These are phyloP conservation scores for Acleris literana DNA, from an alignment of 2,888 invertebrate genomes.

Conservation along the genomic window DNA sequence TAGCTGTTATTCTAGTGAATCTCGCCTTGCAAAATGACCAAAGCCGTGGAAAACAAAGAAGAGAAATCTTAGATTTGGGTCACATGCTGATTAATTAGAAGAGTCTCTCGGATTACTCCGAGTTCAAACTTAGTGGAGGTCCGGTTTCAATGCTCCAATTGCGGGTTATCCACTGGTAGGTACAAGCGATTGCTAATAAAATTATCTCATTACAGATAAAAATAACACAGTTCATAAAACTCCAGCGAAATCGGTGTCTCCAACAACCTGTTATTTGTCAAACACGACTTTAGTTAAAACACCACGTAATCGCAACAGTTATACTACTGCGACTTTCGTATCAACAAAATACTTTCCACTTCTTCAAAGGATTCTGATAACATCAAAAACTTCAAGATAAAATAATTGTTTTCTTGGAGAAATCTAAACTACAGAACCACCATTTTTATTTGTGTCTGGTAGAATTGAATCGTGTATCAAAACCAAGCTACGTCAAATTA, in stretches of 20 bases:
- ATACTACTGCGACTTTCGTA: slow-evolving; percentile 50
- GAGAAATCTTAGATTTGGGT: slow-evolving; percentile 82
- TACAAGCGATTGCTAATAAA: slow-evolving; percentile 41
- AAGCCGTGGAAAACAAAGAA: slow-evolving; percentile 67
- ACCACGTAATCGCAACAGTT: slow-evolving; percentile 67
- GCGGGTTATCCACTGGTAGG: slow-evolving; percentile 16
- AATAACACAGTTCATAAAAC: slow-evolving; percentile 70
- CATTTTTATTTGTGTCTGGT: slow-evolving; percentile 80
- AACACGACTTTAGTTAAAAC: slow-evolving; percentile 69
- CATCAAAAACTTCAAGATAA: slow-evolving; percentile 57
- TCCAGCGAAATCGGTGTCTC: slow-evolving; percentile 77
- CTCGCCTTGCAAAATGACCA: slow-evolving; percentile 47
- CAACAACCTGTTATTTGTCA: slow-evolving; percentile 83
- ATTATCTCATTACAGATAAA: slow-evolving; percentile 51
- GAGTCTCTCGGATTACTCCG: slow-evolving; percentile 33
- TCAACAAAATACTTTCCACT: slow-evolving; percentile 53
- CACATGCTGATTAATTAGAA: slow-evolving; percentile 79
- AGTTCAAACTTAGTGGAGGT: slow-evolving; percentile 32
- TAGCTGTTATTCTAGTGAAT: slow-evolving; percentile 41
- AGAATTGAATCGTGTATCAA: slow-evolving; percentile 64
- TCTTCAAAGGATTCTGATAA: slow-evolving; percentile 46
- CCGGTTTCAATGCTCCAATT: slow-evolving; percentile 38
- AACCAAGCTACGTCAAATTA: slow-evolving; percentile 8
- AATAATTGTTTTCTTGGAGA: slow-evolving; percentile 60
- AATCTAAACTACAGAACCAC: slow-evolving; percentile 74